phyloP scores from a whole-genome alignment of 2,888 invertebrate genomes.

The Cremastinae sp. region DNA sequence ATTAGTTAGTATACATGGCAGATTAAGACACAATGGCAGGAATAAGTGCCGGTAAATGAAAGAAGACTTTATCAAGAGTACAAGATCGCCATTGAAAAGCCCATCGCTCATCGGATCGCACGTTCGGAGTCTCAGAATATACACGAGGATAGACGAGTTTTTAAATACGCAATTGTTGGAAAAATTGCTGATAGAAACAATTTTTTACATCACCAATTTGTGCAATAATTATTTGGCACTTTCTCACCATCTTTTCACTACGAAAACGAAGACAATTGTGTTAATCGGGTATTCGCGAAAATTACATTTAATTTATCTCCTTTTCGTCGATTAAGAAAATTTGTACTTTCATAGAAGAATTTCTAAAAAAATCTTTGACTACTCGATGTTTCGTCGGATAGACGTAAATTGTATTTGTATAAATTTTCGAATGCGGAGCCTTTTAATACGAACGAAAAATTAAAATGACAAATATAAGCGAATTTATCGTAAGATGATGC shows the following conservation, averaged over 20 bases:
- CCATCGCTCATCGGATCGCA: slow-evolving; percentile 27
- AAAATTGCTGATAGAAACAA: slow-evolving; percentile 24
- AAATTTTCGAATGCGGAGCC: slow-evolving; percentile 50
- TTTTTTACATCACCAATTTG: slow-evolving; percentile 44
- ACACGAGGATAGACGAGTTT: slow-evolving; percentile 4
- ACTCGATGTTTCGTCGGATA: slow-evolving; percentile 65
- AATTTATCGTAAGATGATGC: slow-evolving; percentile 52
- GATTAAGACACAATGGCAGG: slow-evolving; percentile 42
- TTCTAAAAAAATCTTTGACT: slow-evolving; percentile 68
- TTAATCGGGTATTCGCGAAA: slow-evolving; percentile 19
- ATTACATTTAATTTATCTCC: slow-evolving; percentile 34
- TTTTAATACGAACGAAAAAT: slow-evolving; percentile 56
- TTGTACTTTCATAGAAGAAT: slow-evolving; percentile 74
- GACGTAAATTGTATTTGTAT: slow-evolving; percentile 60
- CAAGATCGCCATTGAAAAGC: slow-evolving; percentile 29
- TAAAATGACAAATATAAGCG: slow-evolving; percentile 7
- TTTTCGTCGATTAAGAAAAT: slow-evolving; percentile 58
- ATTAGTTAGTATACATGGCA: slow-evolving; percentile 52
- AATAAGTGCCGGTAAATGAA: slow-evolving; percentile 57
- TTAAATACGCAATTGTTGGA: slow-evolving; percentile 21
- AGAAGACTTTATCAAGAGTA: slow-evolving; percentile 49
- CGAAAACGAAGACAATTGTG: slow-evolving; percentile 47
- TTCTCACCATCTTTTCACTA: slow-evolving; percentile 30
- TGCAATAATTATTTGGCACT: slow-evolving; percentile 57
- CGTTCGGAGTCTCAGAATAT: slow-evolving; percentile 31